phyloP scores from a whole-genome alignment of 2,797 vertebrate species.

The Semaprochilodus insignis region DNA sequence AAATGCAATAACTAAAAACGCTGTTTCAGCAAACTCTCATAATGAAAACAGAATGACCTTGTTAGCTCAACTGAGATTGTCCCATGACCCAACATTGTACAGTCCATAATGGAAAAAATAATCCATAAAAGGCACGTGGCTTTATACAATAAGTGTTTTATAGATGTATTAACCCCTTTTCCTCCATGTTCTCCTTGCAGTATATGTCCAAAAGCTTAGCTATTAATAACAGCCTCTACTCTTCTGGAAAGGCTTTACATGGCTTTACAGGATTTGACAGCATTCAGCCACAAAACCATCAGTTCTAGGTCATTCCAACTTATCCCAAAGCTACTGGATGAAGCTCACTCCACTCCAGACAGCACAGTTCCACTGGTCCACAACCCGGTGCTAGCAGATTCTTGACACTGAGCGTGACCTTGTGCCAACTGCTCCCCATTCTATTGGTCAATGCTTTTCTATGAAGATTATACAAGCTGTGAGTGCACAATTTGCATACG shows the following conservation, averaged over 20 bases:
- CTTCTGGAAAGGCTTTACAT: not conserved
- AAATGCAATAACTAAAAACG: not conserved
- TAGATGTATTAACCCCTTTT: conserved; percentile 66
- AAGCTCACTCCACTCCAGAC: no score
- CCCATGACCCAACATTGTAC: conserved; percentile 32
- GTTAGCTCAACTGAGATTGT: conserved; percentile 68
- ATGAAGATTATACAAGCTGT: not conserved
- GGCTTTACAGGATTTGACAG: no score
- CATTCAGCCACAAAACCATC: not conserved
- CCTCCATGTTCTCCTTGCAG: conserved; percentile 39
- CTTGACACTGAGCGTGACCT: not conserved
- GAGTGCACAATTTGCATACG: not conserved
- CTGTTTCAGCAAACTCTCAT: not conserved
- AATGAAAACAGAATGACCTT: conserved; percentile 28
- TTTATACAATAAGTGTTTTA: conserved; percentile 73
- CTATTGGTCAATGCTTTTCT: not conserved
- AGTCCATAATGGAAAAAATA: conserved; percentile 31
- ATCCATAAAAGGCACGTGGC: conserved; percentile 58
- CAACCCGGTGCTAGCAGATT: not conserved
- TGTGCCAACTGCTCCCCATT: no score
- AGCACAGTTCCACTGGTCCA: not conserved
- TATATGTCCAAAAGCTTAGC: conserved; percentile 30
- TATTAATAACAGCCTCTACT: no score
- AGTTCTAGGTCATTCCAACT: not conserved
- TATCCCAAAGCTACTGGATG: not conserved